Evolutionary conservation across 2,113 vertebrate species (phyloP).

Genomic region (Bujurquina vittata): DNA sequence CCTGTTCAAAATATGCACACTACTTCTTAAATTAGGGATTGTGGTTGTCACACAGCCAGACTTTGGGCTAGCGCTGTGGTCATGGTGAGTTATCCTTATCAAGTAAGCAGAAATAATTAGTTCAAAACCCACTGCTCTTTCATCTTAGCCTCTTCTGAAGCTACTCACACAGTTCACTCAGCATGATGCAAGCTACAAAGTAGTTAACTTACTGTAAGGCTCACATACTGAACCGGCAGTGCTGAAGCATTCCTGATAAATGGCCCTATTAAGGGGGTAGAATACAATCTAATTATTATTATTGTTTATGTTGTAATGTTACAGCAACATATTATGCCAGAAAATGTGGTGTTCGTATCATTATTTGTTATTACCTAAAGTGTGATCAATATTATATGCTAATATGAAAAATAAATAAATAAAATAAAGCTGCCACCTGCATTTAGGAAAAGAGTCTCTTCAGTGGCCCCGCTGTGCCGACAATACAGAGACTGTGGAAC

Average conservation of each 20-base stretch:
- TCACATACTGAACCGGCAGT: conserved; percentile 14
- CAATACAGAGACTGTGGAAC: conserved; percentile 36
- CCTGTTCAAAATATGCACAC: conserved; percentile 9
- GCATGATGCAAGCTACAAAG: conserved; percentile 49
- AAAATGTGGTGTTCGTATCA: neutral
- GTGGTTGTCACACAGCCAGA: conserved; percentile 27
- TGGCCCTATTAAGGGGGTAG: neutral
- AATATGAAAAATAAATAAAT: too few species aligned
- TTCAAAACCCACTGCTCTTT: conserved; percentile 57
- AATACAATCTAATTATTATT: neutral
- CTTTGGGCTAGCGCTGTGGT: conserved; percentile 37
- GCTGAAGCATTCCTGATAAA: conserved; percentile 22
- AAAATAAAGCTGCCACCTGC: neutral
- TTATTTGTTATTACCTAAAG: neutral
- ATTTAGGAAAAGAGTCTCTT: neutral
- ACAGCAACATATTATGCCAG: neutral
- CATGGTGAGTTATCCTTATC: conserved; percentile 55
- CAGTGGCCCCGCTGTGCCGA: neutral
- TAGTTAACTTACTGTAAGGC: conserved; percentile 39
- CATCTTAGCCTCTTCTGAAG: conserved; percentile 50
- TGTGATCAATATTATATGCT: neutral
- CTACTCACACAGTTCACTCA: conserved; percentile 43
- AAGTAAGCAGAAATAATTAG: conserved; percentile 63
- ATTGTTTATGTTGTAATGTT: neutral
- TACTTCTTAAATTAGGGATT: conserved; percentile 6